phyloP scores from a whole-genome alignment of 2,797 vertebrate species.

The Pelodytes ibericus region DNA sequence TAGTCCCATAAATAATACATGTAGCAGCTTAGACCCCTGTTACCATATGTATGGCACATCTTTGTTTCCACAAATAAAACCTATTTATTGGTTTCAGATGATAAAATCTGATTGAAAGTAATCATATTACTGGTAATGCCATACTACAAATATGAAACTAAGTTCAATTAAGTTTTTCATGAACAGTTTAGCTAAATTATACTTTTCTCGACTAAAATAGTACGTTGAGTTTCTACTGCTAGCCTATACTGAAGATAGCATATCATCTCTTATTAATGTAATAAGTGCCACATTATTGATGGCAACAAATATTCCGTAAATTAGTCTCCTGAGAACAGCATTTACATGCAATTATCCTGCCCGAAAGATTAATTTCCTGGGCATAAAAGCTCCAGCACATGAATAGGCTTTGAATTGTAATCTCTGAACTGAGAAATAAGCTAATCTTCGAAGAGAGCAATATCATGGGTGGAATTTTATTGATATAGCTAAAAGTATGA shows the following conservation, averaged over 20 bases:
- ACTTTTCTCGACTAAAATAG: too few species aligned
- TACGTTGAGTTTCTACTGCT: too few species aligned
- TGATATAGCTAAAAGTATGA: constrained; percentile 36
- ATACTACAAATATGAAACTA: too few species aligned
- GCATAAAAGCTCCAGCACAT: constrained; percentile 64
- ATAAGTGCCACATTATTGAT: constrained; percentile 69
- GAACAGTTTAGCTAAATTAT: too few species aligned
- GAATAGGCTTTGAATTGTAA: constrained; percentile 61
- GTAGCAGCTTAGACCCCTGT: too few species aligned
- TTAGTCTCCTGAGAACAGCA: constrained; percentile 68
- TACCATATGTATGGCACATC: too few species aligned
- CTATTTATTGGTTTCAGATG: too few species aligned
- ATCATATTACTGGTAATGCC: too few species aligned
- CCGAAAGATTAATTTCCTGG: constrained; percentile 67
- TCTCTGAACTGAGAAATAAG: constrained; percentile 57
- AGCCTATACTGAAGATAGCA: constrained; percentile 1
- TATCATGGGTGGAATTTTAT: constrained; percentile 37
- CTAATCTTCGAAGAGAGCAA: constrained; percentile 20
- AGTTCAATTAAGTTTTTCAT: too few species aligned
- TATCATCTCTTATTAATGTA: constrained; percentile 24
- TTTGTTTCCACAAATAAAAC: too few species aligned
- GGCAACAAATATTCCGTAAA: constrained; percentile 71
- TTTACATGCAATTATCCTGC: constrained; percentile 72
- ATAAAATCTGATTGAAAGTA: too few species aligned
- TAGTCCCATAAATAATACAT: too few species aligned